Conservation (phyloP, 2,113 vertebrate genomes). For the Apodemus sylvaticus region DNA sequence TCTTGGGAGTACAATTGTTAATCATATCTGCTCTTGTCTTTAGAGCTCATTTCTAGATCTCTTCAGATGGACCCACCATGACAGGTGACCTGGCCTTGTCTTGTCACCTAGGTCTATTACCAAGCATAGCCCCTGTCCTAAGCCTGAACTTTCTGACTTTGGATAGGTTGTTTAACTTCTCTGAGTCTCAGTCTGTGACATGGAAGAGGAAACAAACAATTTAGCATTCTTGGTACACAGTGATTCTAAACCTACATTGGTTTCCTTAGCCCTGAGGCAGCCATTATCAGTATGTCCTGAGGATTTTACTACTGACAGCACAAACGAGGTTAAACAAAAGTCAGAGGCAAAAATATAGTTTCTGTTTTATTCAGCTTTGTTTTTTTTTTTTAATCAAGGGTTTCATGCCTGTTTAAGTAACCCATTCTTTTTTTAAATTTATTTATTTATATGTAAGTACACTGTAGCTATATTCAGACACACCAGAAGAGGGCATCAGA, state of each 20-base stretch:
- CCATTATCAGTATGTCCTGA: slow-evolving; percentile 39
- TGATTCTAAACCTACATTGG: background rate
- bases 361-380: slow-evolving; percentile 29
- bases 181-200: background rate
- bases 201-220: slow-evolving; percentile 18
- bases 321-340: slow-evolving; percentile 60
- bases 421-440: too few relatives aligned
- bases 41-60: background rate
- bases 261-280: slow-evolving; percentile 27
- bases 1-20: background rate
- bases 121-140: too few relatives aligned
- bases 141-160: slow-evolving; percentile 41
- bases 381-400: too few relatives aligned
- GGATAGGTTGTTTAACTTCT: slow-evolving; percentile 14
- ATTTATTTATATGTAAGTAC: too few relatives aligned
- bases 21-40: background rate
- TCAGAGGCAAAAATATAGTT: slow-evolving; percentile 45
- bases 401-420: too few relatives aligned
- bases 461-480: too few relatives aligned
- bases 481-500: too few relatives aligned
- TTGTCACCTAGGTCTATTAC: background rate
- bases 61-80: fast-evolving
- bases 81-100: fast-evolving
- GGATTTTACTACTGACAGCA: slow-evolving; percentile 13
- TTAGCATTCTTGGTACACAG: slow-evolving; percentile 19